Percentiles rank a stretch among this genome's conserved stretches.
phyloP scores from a whole-genome alignment of 2,797 vertebrate genomes.

The Epinephelus awoara region DNA sequence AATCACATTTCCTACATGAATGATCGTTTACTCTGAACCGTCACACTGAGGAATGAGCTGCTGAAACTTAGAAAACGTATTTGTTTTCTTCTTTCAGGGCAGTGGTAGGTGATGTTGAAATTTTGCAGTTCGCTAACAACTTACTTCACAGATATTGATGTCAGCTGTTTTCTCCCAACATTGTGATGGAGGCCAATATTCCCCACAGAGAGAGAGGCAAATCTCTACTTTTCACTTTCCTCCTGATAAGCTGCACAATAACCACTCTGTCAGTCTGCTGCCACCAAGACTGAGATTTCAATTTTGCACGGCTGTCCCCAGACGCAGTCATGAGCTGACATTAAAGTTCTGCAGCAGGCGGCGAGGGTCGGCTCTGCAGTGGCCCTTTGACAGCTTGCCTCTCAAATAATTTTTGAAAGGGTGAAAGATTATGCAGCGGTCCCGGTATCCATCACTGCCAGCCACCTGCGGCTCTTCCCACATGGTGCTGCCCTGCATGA shows the following conservation, averaged over 20 bases:
- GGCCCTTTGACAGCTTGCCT: constrained; percentile 71
- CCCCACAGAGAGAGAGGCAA: constrained; percentile 13
- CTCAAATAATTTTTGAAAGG: constrained; percentile 78
- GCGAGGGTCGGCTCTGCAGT: constrained; percentile 35
- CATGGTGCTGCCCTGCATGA: constrained; percentile 54
- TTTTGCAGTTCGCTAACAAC: constrained; percentile 14
- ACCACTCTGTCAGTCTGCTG: constrained; percentile 56
- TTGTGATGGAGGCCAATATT: constrained; percentile 50
- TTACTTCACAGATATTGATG: constrained; percentile 39
- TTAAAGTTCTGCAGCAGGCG: constrained; percentile 55
- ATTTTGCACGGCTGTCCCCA: constrained; percentile 50
- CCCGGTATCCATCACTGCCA: constrained; percentile 73
- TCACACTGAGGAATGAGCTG: constrained; percentile 10
- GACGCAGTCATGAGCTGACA: constrained; percentile 62
- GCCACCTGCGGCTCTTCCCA: constrained; percentile 66
- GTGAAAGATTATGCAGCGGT: constrained; percentile 62
- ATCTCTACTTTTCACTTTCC: constrained; percentile 48
- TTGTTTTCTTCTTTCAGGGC: background rate
- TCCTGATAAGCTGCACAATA: constrained; percentile 65
- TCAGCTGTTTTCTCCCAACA: constrained; percentile 59
- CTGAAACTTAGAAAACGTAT: constrained; percentile 9
- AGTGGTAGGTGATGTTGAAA: constrained; percentile 16
- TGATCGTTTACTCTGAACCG: constrained; percentile 30
- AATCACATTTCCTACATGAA: constrained; percentile 38
- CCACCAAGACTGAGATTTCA: constrained; percentile 57